phyloP scores from a whole-genome alignment of 1,140 invertebrate genomes.

The Polyergus mexicanus region DNA sequence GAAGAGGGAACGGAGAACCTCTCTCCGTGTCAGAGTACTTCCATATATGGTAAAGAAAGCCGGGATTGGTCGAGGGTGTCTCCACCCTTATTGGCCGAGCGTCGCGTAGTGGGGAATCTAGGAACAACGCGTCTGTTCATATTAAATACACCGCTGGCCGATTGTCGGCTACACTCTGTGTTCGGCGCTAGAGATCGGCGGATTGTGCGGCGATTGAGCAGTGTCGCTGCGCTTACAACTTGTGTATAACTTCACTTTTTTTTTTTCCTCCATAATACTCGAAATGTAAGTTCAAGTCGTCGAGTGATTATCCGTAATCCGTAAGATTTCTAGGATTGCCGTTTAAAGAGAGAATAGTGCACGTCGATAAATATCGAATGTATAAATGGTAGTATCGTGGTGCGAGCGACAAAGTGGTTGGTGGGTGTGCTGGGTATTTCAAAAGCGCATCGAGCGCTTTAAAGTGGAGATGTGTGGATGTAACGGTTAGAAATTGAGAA shows the following conservation, averaged over 20 bases:
- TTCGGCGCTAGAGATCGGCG: slow-evolving; percentile 78
- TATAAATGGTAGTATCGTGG: not conserved
- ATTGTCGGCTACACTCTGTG: slow-evolving; percentile 82
- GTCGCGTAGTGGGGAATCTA: slow-evolving; percentile 72
- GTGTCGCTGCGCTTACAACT: slow-evolving; percentile 71
- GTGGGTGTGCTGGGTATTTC: slow-evolving; percentile 17
- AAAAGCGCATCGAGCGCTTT: slow-evolving; percentile 13
- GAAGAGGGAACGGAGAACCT: slow-evolving; percentile 66
- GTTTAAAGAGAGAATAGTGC: slow-evolving; percentile 10
- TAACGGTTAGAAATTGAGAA: too few species aligned
- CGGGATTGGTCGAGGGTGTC: slow-evolving; percentile 85
- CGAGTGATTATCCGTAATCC: too few species aligned
- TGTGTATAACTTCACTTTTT: slow-evolving; percentile 82
- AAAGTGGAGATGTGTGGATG: not conserved
- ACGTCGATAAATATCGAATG: not conserved
- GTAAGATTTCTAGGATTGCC: not conserved
- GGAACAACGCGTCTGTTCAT: slow-evolving; percentile 79
- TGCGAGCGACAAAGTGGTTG: slow-evolving; percentile 22
- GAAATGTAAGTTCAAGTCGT: slow-evolving; percentile 77
- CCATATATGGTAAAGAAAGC: slow-evolving; percentile 88
- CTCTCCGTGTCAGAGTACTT: slow-evolving; percentile 81
- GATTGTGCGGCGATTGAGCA: slow-evolving; percentile 53
- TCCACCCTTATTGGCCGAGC: slow-evolving; percentile 83
- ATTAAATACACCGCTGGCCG: slow-evolving; percentile 83
- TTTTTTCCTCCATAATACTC: too few species aligned